Conservation (phyloP, 2,797 vertebrate genomes). For the Mormyrus proboscirostris region DNA sequence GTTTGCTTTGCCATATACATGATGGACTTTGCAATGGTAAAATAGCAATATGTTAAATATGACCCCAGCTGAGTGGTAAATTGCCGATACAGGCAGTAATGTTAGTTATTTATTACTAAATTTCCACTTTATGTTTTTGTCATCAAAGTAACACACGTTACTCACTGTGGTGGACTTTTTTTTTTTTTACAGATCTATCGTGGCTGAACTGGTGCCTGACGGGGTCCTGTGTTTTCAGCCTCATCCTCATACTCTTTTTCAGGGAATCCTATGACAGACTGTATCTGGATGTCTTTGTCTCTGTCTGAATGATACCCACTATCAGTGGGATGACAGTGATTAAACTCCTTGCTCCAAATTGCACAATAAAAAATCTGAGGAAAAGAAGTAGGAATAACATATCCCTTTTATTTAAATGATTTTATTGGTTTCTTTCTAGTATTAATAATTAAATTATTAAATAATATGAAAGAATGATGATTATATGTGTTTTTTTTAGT, state of each 20-base stretch:
- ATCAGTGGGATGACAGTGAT: conserved; percentile 44
- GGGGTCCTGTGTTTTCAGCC: conserved; percentile 88
- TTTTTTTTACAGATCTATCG: conserved; percentile 75
- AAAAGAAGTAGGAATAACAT: conserved; percentile 31
- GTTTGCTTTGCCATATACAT: not conserved
- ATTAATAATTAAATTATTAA: conserved; percentile 16
- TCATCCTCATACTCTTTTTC: conserved; percentile 88
- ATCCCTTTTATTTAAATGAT: conserved; percentile 23
- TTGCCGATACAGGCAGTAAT: not conserved
- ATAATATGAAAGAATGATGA: conserved; percentile 28
- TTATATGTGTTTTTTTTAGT: conserved; percentile 26
- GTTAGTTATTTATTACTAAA: not conserved
- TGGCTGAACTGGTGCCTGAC: conserved; percentile 99
- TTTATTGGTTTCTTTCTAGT: conserved; percentile 21
- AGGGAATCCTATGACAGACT: conserved; percentile 95
- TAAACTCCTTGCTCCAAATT: conserved; percentile 53
- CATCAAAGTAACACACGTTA: too few relatives aligned
- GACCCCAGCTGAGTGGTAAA: not conserved
- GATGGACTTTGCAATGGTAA: not conserved
- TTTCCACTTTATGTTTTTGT: not conserved
- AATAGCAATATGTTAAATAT: not conserved
- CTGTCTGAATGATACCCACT: conserved; percentile 63
- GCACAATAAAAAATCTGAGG: conserved; percentile 53
- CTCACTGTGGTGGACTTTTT: not conserved
- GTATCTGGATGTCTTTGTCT: conserved; percentile 93